Percentiles rank a stretch among this genome's conserved stretches.
Conservation (phyloP, 1,140 invertebrate species). For the Lysiphlebus fabarum region DNA sequence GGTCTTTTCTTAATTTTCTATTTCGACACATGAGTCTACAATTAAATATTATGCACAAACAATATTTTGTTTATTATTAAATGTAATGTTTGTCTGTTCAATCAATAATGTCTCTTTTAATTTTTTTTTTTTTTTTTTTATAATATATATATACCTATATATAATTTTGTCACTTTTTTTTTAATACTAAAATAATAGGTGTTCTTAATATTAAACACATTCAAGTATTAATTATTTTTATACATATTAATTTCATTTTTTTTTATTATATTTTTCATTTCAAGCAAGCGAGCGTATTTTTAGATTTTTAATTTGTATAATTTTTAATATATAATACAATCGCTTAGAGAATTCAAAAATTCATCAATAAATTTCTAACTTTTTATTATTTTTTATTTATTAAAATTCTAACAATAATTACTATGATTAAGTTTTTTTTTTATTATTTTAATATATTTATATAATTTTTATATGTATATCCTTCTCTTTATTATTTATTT, state of each 20-base stretch:
- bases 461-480: slow-evolving; percentile 21
- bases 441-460: slow-evolving; percentile 18
- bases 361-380: slow-evolving; percentile 19
- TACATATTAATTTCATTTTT: slow-evolving; percentile 28
- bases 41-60: too few relatives aligned
- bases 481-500: slow-evolving; percentile 13
- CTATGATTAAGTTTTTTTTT: slow-evolving; percentile 21
- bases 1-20: too few relatives aligned
- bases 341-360: slow-evolving; percentile 18
- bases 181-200: slow-evolving; percentile 17
- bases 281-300: slow-evolving; percentile 47
- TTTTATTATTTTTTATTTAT: slow-evolving; percentile 19
- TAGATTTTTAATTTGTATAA: slow-evolving; percentile 36
- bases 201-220: slow-evolving; percentile 22
- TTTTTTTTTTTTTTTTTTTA: background rate
- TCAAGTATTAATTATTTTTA: slow-evolving; percentile 25
- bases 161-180: background rate
- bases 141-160: slow-evolving; percentile 2
- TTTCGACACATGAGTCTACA: too few relatives aligned
- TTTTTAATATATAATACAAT: slow-evolving; percentile 35
- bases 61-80: too few relatives aligned
- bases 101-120: background rate
- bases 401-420: slow-evolving; percentile 25
- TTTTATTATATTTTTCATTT: slow-evolving; percentile 40
- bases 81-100: background rate